A percentile compares a stretch with the other conserved stretches of the same genome.
These are phyloP conservation scores for Tetranychus piercei DNA, from an alignment of 2,888 invertebrate species.

Conservation along the genomic window DNA sequence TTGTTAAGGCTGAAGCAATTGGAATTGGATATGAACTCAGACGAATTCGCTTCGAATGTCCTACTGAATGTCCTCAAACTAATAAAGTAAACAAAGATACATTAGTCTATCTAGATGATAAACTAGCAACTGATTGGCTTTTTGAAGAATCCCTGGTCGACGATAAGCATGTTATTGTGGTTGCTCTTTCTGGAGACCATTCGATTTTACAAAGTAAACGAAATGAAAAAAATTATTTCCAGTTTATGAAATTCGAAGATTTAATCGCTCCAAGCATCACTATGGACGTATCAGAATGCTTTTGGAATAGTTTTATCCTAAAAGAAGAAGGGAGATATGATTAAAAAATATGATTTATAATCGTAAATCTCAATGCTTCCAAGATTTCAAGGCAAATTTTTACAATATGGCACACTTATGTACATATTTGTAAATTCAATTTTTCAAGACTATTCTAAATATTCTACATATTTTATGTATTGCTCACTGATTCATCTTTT, in stretches of 20 bases:
- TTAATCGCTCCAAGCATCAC: background rate
- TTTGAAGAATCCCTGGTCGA: constrained; percentile 69
- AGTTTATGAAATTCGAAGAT: background rate
- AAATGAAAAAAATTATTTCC: background rate
- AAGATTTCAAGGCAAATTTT: too few species aligned
- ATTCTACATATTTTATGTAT: too few species aligned
- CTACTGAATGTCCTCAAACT: background rate
- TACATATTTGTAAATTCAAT: too few species aligned
- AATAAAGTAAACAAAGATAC: constrained; percentile 39
- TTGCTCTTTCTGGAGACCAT: constrained; percentile 37
- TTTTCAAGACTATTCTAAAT: too few species aligned
- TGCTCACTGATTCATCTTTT: too few species aligned
- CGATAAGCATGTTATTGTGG: constrained; percentile 55
- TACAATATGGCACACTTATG: too few species aligned
- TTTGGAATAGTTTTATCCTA: background rate
- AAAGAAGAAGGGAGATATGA: background rate
- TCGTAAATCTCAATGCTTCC: too few species aligned
- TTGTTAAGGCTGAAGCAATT: constrained; percentile 70
- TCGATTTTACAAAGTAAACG: background rate
- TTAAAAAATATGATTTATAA: background rate
- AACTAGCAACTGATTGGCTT: constrained; percentile 44
- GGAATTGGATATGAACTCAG: constrained; percentile 61
- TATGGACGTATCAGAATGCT: background rate
- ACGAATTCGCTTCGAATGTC: constrained; percentile 1
- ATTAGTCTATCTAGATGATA: constrained; percentile 43